phyloP scores from a whole-genome alignment of 2,888 invertebrate species.

The Smittia sp. region DNA sequence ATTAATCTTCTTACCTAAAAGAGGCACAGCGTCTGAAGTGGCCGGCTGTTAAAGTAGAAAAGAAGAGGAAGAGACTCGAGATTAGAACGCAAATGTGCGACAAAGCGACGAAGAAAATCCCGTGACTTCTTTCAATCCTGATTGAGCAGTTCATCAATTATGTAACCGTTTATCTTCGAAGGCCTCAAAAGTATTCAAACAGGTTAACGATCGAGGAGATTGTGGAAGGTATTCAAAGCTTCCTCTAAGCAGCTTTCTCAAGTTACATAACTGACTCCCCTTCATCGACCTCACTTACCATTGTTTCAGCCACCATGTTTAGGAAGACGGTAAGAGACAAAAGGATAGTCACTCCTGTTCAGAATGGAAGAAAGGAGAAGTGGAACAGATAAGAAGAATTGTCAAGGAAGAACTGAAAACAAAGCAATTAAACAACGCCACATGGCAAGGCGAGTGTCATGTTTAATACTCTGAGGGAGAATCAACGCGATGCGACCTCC shows the following conservation, averaged over 20 bases:
- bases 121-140: no score
- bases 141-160: no score
- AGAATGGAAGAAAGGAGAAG: not conserved
- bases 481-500: not conserved
- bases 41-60: slow-evolving; percentile 64
- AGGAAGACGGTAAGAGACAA: slow-evolving; percentile 97
- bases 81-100: no score
- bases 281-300: slow-evolving; percentile 60
- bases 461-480: not conserved
- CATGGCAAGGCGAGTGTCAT: not conserved
- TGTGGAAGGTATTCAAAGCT: no score
- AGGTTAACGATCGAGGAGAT: no score
- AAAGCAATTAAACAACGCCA: slow-evolving; percentile 33
- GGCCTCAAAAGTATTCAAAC: no score
- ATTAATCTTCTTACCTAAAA: slow-evolving; percentile 63
- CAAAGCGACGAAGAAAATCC: not conserved
- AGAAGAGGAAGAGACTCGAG: no score
- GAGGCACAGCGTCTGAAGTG: slow-evolving; percentile 89
- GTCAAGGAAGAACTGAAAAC: not conserved
- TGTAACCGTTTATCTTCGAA: no score
- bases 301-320: slow-evolving; percentile 97
- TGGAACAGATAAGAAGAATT: not conserved
- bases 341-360: slow-evolving; percentile 90
- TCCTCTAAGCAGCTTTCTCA: no score
- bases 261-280: no score